Evolutionary conservation across 92 coral and sea anemone species (phyloP), one percentile per base, ranked within the genome.

Genomic region (Bergia puertoricense): DNA sequence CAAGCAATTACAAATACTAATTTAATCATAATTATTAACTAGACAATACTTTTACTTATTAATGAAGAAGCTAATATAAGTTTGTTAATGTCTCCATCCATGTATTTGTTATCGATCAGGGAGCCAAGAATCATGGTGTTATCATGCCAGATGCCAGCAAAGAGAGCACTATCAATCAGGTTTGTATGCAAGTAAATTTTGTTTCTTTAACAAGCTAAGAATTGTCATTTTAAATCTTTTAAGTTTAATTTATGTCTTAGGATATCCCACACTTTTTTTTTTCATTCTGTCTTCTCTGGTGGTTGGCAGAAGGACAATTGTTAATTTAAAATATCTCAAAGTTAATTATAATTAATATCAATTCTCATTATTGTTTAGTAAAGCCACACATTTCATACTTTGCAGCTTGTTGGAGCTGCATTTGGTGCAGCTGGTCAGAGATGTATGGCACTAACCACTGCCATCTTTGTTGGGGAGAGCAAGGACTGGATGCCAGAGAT

Each of bases 351-450:
- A 76, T 7, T 39, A 1, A 30, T 85, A 66, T 73, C 3, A n/a
- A 71, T 14, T 37, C 7, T 23, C n/a, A 77, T 77, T 8, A 36
- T 10, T 80, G 38, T 56, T 56, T 40, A 1, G 14, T 1, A 54
- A 54, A 54, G 14, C 59, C 59, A 54, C 18, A 13, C 16, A 10
- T 54, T 11, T 54, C 59, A 18, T 20, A 23, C 81, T 38, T 81
- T 81, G 18, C 86, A 97, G 99, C 97, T 97, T 42, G 92, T 97
- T 68, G 99, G 98, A 48, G 99, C 99, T 57, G 99, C 99, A 5
- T 97, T 95, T 92, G 99, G 99, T 69, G 99, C 99, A 5, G 99
- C 99, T 44, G 99, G 99, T 37, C 99, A 97, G 89, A 77, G 99
- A 65, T 97, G 99, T 77, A 97, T 97, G 99, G 99, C 99, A n/a